These are phyloP conservation scores for Hippolais icterina DNA, from an alignment of 2,113 vertebrate genomes.

Conservation along the genomic window DNA sequence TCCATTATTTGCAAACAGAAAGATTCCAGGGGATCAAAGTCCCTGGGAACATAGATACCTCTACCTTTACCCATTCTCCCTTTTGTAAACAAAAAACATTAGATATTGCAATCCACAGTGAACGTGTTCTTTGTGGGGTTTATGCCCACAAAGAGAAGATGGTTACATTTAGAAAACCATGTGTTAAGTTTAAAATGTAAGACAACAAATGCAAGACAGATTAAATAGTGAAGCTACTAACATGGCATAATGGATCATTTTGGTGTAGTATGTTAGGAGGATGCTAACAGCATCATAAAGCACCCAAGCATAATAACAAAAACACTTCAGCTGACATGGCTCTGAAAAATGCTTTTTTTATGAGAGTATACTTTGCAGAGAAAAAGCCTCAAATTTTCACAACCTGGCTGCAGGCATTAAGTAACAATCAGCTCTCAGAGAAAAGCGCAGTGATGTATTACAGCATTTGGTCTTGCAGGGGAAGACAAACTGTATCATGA, in stretches of 20 bases:
- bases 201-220: neutral
- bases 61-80: neutral
- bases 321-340: neutral
- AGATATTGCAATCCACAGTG: neutral
- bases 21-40: neutral
- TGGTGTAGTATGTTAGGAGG: neutral
- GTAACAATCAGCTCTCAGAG: neutral
- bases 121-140: neutral
- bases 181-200: neutral
- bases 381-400: conserved; percentile 40
- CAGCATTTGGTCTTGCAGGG: neutral
- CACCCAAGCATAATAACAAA: neutral
- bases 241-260: neutral
- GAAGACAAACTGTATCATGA: neutral
- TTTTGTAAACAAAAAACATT: neutral
- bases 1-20: neutral
- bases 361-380: neutral
- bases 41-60: neutral
- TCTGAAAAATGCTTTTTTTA: conserved; percentile 11
- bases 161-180: neutral
- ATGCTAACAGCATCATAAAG: conserved; percentile 40
- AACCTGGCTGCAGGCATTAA: conserved; percentile 3
- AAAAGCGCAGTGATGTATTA: conserved; percentile 9
- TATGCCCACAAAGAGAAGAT: neutral
- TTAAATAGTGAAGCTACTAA: neutral